Conservation (phyloP, 2,113 vertebrate species). For the Callopanchax toddi region DNA sequence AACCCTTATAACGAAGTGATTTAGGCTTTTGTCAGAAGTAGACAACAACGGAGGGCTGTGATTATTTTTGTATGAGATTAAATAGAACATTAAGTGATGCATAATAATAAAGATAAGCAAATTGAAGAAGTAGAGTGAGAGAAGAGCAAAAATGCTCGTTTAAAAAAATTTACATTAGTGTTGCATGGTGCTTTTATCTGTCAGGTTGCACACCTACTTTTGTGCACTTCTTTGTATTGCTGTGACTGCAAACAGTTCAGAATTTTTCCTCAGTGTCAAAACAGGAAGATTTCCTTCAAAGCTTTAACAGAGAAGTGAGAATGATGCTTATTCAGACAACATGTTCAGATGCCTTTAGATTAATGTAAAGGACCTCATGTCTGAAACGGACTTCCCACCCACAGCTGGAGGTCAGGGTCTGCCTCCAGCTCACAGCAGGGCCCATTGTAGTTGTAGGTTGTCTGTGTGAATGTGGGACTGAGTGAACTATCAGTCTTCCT, state of each 20-base stretch:
- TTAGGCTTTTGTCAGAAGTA: background rate
- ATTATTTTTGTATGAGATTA: no score
- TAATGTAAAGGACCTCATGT: background rate
- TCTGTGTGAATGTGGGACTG: slow-evolving; percentile 32
- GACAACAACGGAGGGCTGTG: background rate
- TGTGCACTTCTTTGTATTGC: background rate
- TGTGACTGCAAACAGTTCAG: background rate
- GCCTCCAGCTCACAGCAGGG: slow-evolving; percentile 26
- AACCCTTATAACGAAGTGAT: slow-evolving; percentile 33
- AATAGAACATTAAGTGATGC: no score
- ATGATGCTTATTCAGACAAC: background rate
- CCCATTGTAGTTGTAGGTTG: slow-evolving; percentile 22
- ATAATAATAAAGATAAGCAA: no score
- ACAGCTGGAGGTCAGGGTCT: slow-evolving; percentile 24
- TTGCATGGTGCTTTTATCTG: no score
- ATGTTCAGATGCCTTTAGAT: slow-evolving; percentile 1
- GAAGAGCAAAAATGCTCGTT: no score
- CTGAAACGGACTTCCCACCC: slow-evolving; percentile 3
- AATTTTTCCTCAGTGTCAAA: background rate
- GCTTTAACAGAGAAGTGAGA: background rate
- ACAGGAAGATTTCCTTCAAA: background rate
- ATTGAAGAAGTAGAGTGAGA: no score
- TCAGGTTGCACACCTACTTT: no score
- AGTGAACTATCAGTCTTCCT: slow-evolving; percentile 42
- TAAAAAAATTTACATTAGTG: no score